Evolutionary conservation across 92 coral and sea anemone species (phyloP), one percentile per base, ranked within the genome.

Genomic region (Palythoa heliodiscus): DNA sequence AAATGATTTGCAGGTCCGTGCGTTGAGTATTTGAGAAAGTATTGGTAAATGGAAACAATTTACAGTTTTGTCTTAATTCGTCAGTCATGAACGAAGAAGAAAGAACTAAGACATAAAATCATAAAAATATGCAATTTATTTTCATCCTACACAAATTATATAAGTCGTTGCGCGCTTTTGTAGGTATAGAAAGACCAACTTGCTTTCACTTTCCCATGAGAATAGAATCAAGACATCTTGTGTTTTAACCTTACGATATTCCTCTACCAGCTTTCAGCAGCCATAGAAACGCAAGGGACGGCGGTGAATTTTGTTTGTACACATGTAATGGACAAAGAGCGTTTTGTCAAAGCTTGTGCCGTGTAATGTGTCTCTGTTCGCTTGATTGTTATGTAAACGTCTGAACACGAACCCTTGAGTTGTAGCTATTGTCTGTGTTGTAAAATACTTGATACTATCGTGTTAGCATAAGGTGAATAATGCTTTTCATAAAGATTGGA

Each of bases 301-400:
- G 23, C 58, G 50, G 23, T 55, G 7, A 40, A 57, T 17, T 7
- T 29, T 67, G 16, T 8, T 63, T 35, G 29, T 47, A 43, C 61
- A 52, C 73, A 61, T 58, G 55, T n/a, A 78, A 20, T 8, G 55
- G 14, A 60, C 83, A 78, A 60, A 78, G 52, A 1, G 24, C 16
- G 17, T 47, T 39, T 38, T 60, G 71, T 60, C 71, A 6, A 24
- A 55, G 19, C 61, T 12, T 55, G 61, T 63, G 4, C 43, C 23
- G 11, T 58, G 83, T 78, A 39, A 61, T 66, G 4, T 17, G 25
- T 10, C 73, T 52, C 66, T 76, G 53, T 76, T 16, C 4, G 12
- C 12, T 54, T 52, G 81, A 76, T 53, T 76, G 81, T 54, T 54
- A 54, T 76, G 81, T 54, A 53, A 76, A 76, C 81, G 1, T 5